phyloP scores from a whole-genome alignment of 2,113 vertebrate species.

The Menidia beryllina region DNA sequence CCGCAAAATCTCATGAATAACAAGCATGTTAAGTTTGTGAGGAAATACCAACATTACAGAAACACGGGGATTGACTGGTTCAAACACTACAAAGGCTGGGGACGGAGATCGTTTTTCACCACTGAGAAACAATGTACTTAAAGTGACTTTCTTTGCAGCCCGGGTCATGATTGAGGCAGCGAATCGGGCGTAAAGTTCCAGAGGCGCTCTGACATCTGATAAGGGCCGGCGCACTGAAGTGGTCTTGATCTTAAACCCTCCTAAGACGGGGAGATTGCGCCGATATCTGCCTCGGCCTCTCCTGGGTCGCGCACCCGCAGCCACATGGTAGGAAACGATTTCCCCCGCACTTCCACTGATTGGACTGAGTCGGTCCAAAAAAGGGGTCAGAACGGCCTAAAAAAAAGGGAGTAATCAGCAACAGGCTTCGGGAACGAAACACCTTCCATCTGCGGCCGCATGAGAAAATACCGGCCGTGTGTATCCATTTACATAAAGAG shows the following conservation, averaged over 20 bases:
- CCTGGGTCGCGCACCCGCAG: constrained; percentile 55
- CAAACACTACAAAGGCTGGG: not conserved
- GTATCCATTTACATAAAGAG: not conserved
- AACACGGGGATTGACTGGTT: constrained; percentile 1
- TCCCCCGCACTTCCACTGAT: constrained; percentile 75
- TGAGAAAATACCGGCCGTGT: constrained; percentile 6
- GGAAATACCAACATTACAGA: constrained; percentile 22
- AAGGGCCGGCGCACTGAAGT: constrained; percentile 62
- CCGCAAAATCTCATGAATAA: not conserved
- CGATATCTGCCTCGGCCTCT: constrained; percentile 66
- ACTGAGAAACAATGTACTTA: constrained; percentile 3
- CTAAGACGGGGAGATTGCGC: constrained; percentile 75
- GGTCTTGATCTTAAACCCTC: constrained; percentile 74
- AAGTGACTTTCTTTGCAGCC: constrained; percentile 10
- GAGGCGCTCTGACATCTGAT: constrained; percentile 77
- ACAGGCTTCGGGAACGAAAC: constrained; percentile 65
- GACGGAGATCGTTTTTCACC: constrained; percentile 19
- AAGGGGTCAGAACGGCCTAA: constrained; percentile 51
- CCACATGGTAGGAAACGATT: constrained; percentile 79
- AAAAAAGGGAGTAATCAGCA: constrained; percentile 66
- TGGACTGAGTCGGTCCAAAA: constrained; percentile 65
- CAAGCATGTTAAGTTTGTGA: not conserved
- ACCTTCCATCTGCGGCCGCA: constrained; percentile 67
- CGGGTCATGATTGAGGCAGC: constrained; percentile 50
- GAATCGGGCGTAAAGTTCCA: constrained; percentile 39